Evolutionary conservation across 2,113 vertebrate species (phyloP), one percentile per base, ranked within the genome.

Genomic region (Atrichornis clamosus): DNA sequence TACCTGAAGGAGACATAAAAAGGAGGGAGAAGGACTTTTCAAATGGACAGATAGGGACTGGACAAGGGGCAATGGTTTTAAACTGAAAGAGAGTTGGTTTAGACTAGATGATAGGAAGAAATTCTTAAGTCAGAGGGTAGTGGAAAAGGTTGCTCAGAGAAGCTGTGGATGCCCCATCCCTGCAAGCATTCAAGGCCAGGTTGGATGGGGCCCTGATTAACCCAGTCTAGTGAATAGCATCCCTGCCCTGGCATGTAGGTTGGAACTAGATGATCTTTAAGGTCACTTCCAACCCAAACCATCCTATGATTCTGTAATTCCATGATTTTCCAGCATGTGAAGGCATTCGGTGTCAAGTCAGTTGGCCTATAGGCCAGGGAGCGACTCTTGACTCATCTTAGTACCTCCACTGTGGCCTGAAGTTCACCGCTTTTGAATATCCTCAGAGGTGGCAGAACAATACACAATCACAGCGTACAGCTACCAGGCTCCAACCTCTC

Each of bases 381-480:
- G 37, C 53, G 87, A 65, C 10, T 41, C 19, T 53, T 62, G 44
- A 28, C 26, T 58, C 28, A 41, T 82, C 65, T 53, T 18, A 59
- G 12, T 33, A 64, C 44, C 50, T 82, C 32, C 22, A 15, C 56
- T 28, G 41, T 21, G 46, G 10, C 50, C 47, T 80, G 32, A 76
- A 87, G 60, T 35, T 81, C 41, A 78, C 26, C 5, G 5, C 41
- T 84, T 87, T 4, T 50, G 50, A 74, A 77, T 30, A 52, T 41
- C 13, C 42, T 73, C 26, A 5, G 3, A 69, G 1, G 1, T 13
- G 7, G 5, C 6, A 84, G 42, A 56, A 74, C 26, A 91, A 74
- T 4, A 69, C 0, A 0, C 37, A 63, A 27, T 33, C 84, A n/a
- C 5, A 46, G 8, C 2, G 2, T 8, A 30, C 4, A 4, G 28